Percentiles rank a stretch among this genome's conserved stretches.
Evolutionary conservation across 2,113 vertebrate genomes (phyloP).

Genomic region (Corythaeola cristata): DNA sequence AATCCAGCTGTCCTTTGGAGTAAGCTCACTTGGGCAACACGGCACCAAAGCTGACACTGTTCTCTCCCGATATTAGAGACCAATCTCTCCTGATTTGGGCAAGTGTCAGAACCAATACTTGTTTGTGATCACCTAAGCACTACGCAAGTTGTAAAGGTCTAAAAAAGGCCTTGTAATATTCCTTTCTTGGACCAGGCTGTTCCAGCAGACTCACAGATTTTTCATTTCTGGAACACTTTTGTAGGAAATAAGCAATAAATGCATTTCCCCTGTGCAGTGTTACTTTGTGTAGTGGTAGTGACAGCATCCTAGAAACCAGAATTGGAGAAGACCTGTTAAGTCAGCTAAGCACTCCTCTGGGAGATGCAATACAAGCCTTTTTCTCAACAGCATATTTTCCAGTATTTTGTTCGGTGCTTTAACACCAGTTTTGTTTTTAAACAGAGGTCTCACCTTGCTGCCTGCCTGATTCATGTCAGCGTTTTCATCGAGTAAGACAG

Average conservation of each 20-base stretch:
- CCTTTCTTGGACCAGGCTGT: background rate
- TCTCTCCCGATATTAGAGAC: background rate
- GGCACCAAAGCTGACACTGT: background rate
- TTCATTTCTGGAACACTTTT: background rate
- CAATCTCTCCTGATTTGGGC: background rate
- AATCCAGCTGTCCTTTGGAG: background rate
- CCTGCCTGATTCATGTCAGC: background rate
- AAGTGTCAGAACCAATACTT: background rate
- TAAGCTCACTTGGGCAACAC: background rate
- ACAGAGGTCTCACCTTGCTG: conserved; percentile 6
- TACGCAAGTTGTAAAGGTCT: background rate
- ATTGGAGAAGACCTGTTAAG: background rate
- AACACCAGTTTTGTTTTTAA: background rate
- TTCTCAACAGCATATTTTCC: background rate
- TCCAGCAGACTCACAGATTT: background rate
- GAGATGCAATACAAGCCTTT: background rate
- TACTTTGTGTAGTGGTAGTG: background rate
- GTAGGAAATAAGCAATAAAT: background rate
- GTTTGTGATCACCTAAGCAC: background rate
- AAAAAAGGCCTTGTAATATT: background rate
- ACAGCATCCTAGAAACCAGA: background rate
- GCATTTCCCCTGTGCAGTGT: background rate
- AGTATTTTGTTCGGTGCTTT: background rate
- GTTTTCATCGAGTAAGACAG: background rate
- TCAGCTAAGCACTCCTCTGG: background rate